Evolutionary conservation across 37 sponge, comb jelly and placozoan species (phyloP).

Genomic region (Cliona cf. orientalis): DNA sequence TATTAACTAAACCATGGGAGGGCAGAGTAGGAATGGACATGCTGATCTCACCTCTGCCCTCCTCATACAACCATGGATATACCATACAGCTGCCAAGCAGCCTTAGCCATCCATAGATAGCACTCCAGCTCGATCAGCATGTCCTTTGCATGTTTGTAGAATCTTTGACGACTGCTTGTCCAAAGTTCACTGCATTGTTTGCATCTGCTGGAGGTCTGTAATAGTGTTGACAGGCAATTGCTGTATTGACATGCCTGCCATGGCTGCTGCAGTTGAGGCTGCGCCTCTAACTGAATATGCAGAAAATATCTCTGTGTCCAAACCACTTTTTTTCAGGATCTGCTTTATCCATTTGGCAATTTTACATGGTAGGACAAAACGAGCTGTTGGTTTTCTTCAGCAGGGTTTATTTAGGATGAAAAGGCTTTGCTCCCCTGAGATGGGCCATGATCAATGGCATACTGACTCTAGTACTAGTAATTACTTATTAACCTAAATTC

Average conservation of each 20-base stretch:
- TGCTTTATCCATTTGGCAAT: conserved; percentile 31
- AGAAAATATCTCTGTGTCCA: conserved; percentile 14
- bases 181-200: neutral
- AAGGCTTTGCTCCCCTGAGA: too few relatives aligned
- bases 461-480: conserved; percentile 23
- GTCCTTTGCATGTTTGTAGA: conserved; percentile 41
- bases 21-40: conserved; percentile 40
- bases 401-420: too few relatives aligned
- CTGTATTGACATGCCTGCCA: conserved; percentile 14
- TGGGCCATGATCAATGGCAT: too few relatives aligned
- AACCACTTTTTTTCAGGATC: conserved; percentile 7
- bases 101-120: too few relatives aligned
- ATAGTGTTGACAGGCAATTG: conserved; percentile 4
- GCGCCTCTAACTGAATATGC: conserved; percentile 47
- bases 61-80: conserved; percentile 34
- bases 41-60: conserved; percentile 38
- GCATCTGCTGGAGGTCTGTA: conserved; percentile 7
- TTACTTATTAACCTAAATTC: neutral
- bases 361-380: conserved; percentile 18
- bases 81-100: conserved; percentile 18
- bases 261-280: conserved; percentile 16
- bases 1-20: too few relatives aligned
- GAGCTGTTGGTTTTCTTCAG: too few relatives aligned
- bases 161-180: conserved; percentile 10
- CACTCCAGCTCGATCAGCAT: conserved; percentile 41